Evolutionary conservation across 2,113 vertebrate species (phyloP).

Genomic region (Damaliscus lunatus): DNA sequence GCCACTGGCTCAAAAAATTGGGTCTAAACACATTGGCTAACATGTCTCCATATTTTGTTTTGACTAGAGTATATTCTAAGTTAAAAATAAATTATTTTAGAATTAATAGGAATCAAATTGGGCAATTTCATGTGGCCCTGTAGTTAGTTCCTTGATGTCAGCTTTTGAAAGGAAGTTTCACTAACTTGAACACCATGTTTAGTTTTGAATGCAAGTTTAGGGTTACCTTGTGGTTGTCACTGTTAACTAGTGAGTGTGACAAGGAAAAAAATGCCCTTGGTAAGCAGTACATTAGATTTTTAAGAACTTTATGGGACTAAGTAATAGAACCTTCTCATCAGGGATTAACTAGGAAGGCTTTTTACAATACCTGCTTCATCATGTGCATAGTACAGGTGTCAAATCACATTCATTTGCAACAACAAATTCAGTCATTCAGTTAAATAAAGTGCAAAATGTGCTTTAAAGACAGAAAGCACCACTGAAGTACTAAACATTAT

Average conservation of each 20-base stretch:
- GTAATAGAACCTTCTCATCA: background rate
- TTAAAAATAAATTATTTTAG: background rate
- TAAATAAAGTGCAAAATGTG: background rate
- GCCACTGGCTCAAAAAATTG: background rate
- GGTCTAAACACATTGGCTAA: background rate
- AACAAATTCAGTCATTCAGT: background rate
- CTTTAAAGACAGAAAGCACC: background rate
- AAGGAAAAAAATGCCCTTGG: background rate
- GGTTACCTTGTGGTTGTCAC: background rate
- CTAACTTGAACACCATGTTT: background rate
- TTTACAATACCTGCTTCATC: background rate
- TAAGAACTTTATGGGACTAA: background rate
- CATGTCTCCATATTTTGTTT: background rate
- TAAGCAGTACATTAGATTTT: background rate
- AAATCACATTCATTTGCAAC: background rate
- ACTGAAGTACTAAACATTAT: background rate
- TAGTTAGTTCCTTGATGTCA: background rate
- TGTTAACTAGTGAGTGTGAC: constrained; percentile 8
- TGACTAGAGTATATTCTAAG: background rate
- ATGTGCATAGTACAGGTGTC: background rate
- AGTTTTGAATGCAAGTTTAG: background rate
- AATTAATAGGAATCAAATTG: background rate
- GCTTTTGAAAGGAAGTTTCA: background rate
- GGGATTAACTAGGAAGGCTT: background rate
- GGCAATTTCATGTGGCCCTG: background rate